Base-by-base conservation (phyloP, 1,140 invertebrate genomes). In the Macrobrachium rosenbergii region DNA sequence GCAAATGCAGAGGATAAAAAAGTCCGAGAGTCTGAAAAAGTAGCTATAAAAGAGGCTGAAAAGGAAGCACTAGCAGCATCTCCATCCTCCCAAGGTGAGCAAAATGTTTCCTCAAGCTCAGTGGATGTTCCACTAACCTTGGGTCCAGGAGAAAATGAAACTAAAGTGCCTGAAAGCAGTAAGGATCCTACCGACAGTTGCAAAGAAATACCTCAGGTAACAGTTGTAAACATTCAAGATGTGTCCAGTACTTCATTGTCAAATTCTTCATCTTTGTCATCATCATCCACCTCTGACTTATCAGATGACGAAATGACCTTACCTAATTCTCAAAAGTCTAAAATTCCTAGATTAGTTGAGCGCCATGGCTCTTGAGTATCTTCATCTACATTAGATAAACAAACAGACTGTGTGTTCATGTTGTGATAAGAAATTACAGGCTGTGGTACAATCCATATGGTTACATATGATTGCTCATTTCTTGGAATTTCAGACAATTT, bases 301-400 rank as follows among this genome's bases (percentile, higher is more conserved):
- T 81, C 85, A 43, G 85, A 87, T 58, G 77, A 73, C n/a, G 69
- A 87, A 58, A 21, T 82, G 45, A 76, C 67, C 21, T 75, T 67
- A 67, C 81, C 85, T n/a, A 87, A 78, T 16, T 79, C 85, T 52
- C 81, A 87, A 62, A 87, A 87, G 69, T 87, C 85, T 43, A 87
- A 81, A 75, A 87, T 87, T 64, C 85, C 85, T 52, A 87, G 85
- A 63, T 76, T 87, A 82, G 58, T 82, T 43, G 75, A 72, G 23
- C 78, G 64, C 23, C 69, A 52, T 63, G 77, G 81, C 19, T 73
- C 85, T 16, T 81, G 78, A 87, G 69, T 59, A 3, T 79, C 23
- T 21, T 37, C 11, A 81, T 19, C 62, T 81, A 19, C 16, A 37
- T n/a, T 59, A 45, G 21, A 37, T 37, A 37, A 37, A 37, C 28